A percentile compares a stretch with the other conserved stretches of the same genome.
Evolutionary conservation across 2,888 invertebrate genomes (phyloP).

Genomic region (Tinea pellionella): DNA sequence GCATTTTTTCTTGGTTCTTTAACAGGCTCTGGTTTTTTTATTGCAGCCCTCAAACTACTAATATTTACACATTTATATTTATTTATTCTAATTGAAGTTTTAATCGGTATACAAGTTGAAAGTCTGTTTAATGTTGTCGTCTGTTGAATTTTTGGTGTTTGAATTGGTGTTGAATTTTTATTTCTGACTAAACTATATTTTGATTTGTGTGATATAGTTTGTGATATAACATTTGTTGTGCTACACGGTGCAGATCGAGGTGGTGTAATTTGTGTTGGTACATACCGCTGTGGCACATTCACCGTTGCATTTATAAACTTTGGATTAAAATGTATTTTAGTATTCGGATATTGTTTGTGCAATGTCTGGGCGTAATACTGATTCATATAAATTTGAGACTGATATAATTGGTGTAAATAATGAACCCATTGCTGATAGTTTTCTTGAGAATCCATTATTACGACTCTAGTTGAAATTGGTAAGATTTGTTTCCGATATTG

Average conservation of each 20-base stretch:
- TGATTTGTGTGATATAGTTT: conserved; percentile 21
- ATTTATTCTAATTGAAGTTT: conserved; percentile 39
- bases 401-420: background rate
- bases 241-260: no score
- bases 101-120: conserved; percentile 6
- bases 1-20: no score
- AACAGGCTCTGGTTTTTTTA: conserved; percentile 17
- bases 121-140: background rate
- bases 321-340: conserved; percentile 61
- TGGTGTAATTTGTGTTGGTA: no score
- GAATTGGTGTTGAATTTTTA: conserved; percentile 19
- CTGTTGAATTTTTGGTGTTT: background rate
- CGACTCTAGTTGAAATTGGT: conserved; percentile 52
- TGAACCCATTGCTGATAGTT: background rate
- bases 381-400: background rate
- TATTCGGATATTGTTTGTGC: conserved; percentile 18
- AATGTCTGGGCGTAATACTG: background rate
- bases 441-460: background rate
- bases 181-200: conserved; percentile 41
- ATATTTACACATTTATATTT: conserved; percentile 50
- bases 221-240: no score
- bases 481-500: conserved; percentile 82
- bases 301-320: conserved; percentile 32
- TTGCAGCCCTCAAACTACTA: conserved; percentile 28
- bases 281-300: no score